Conservation (phyloP, 1,140 invertebrate genomes). For the Drosophila lacertosa region DNA sequence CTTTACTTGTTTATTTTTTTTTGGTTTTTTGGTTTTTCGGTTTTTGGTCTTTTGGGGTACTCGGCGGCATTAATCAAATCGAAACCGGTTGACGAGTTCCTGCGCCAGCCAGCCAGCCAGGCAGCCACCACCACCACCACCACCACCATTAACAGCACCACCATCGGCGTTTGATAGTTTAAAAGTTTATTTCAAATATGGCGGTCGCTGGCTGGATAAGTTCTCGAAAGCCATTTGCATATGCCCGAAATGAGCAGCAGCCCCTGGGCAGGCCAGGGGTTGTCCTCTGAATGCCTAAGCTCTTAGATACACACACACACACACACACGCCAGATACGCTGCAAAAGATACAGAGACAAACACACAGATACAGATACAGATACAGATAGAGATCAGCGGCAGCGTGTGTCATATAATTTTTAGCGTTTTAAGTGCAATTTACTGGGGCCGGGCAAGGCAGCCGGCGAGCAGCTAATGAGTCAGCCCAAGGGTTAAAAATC, state of each 20-base stretch:
- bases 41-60: constrained; percentile 37
- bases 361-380: constrained; percentile 41
- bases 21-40: constrained; percentile 7
- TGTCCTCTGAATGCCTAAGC: constrained; percentile 59
- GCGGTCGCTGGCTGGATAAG: constrained; percentile 34
- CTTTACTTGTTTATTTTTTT: constrained; percentile 5
- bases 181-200: constrained; percentile 75
- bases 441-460: constrained; percentile 14
- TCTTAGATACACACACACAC: constrained; percentile 43
- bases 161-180: constrained; percentile 64
- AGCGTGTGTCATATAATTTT: constrained; percentile 77
- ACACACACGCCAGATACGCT: not conserved
- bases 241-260: constrained; percentile 73
- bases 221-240: constrained; percentile 56
- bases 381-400: constrained; percentile 42
- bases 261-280: constrained; percentile 38
- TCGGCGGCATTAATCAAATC: constrained; percentile 69
- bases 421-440: constrained; percentile 78
- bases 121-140: constrained; percentile 32
- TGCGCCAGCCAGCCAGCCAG: constrained; percentile 21
- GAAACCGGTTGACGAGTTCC: constrained; percentile 62
- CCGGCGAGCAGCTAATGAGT: constrained; percentile 63
- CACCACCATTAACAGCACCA: constrained; percentile 2
- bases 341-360: constrained; percentile 17
- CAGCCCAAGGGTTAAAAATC: constrained; percentile 69